Base-by-base conservation (phyloP, 2,113 vertebrate genomes). In the Phalacrocorax pelagicus region DNA sequence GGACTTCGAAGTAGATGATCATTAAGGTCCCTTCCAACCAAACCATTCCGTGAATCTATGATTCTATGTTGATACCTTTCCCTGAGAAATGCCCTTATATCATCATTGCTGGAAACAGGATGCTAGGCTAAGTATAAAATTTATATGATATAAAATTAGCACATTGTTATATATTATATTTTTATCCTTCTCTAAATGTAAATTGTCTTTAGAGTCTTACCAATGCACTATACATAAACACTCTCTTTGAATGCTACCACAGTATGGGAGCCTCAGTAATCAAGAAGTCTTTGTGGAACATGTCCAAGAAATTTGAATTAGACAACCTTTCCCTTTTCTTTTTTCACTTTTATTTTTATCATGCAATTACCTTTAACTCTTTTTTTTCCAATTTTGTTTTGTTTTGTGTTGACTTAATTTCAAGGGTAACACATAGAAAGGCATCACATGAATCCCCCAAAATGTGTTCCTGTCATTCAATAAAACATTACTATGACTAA, bases 321-420 rank as follows among this genome's bases (percentile, higher is more conserved):
- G 40, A 58, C 32, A 27, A 27, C 30, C 9, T n/a, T 54, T 54
- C 12, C 21, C 2, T 4, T 55, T 61, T 54, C 38, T 61, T 57
- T 74, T 52, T 85, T 74, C 16, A 57, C 21, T 46, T n/a, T 44
- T 57, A 4, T 29, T 13, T 72, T 49, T 73, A 54, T 38, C 24
- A 38, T 32, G 57, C 16, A 5, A 0, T 46, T 74, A 12, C 27
- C 3, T 49, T 55, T 38, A 49, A 55, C 18, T 58, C 0, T 81
- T 81, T 44, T 63, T 27, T 44, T 11, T 5, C 3, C 7, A 16
- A 6, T n/a, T 85, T 61, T 42, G 2, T 22, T 84, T 46, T 63
- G 3, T 16, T 62, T 49, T 0, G 0, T 18, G 2, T 44, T 69
- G 12, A 27, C 63, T 63, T 46, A n/a, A 24, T 81, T 90, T 86